phyloP scores from a whole-genome alignment of 1,140 invertebrate genomes.

The Leptinotarsa texana region DNA sequence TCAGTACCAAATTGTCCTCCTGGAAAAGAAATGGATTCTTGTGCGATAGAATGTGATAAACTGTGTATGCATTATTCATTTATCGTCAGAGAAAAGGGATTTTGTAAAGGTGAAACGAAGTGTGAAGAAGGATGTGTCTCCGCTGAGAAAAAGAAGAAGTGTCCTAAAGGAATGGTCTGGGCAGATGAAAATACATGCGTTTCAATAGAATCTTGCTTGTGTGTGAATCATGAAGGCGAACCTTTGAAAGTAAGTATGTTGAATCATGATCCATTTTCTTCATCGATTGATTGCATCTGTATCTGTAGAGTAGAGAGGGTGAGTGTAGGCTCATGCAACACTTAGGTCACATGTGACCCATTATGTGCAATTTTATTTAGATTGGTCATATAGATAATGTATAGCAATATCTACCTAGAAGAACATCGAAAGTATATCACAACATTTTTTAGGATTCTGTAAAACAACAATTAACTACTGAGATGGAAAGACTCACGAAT shows the following conservation, averaged over 20 bases:
- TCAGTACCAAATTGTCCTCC: conserved; percentile 49
- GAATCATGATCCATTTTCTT: neutral
- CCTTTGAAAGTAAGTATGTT: conserved; percentile 62
- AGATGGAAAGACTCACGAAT: no score
- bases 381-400: no score
- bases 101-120: conserved; percentile 55
- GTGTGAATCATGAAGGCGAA: conserved; percentile 64
- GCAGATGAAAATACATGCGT: conserved; percentile 73
- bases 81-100: conserved; percentile 52
- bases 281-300: no score
- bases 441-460: no score
- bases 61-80: conserved; percentile 61
- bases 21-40: conserved; percentile 57
- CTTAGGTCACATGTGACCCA: no score
- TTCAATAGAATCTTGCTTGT: conserved; percentile 69
- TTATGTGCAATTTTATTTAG: no score
- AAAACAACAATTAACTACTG: no score
- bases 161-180: conserved; percentile 59
- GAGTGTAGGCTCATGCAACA: no score
- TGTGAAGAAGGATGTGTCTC: conserved; percentile 60
- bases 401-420: no score
- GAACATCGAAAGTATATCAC: no score
- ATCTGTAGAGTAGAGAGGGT: no score
- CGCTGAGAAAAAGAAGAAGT: conserved; percentile 32
- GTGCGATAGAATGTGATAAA: conserved; percentile 61